These are phyloP conservation scores for Sylvietta virens DNA, from an alignment of 2,113 vertebrate species.

Conservation along the genomic window DNA sequence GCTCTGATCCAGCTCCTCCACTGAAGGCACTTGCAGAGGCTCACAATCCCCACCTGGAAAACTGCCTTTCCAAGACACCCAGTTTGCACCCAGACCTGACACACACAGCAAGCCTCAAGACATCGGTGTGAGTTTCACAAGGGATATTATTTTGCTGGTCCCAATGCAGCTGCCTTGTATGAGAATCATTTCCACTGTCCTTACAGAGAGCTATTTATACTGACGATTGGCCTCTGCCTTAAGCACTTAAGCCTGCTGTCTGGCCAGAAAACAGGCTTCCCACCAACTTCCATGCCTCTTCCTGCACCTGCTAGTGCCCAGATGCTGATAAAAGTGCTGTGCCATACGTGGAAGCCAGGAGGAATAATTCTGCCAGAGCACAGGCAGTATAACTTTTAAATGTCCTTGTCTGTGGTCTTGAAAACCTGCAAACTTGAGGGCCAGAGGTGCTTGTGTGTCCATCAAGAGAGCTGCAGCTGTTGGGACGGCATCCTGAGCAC, in stretches of 20 bases:
- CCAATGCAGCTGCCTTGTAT: not conserved
- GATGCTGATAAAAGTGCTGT: not conserved
- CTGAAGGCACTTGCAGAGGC: too few relatives aligned
- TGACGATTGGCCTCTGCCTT: not conserved
- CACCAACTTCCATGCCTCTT: not conserved
- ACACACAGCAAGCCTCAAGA: not conserved
- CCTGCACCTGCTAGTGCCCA: not conserved
- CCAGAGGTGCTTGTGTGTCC: constrained; percentile 2
- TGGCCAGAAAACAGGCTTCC: not conserved
- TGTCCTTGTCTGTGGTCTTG: not conserved
- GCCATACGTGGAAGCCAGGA: not conserved
- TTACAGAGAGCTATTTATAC: not conserved
- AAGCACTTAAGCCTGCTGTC: not conserved
- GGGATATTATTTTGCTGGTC: not conserved
- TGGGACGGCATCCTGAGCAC: not conserved
- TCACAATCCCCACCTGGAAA: not conserved
- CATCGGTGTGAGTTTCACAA: not conserved
- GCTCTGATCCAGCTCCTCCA: not conserved
- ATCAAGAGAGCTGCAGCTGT: constrained; percentile 32
- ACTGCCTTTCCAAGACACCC: not conserved
- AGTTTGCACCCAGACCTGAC: not conserved
- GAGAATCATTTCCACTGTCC: not conserved
- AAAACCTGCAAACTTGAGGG: not conserved
- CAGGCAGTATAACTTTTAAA: not conserved
- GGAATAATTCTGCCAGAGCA: not conserved